Percentiles rank a stretch among this genome's conserved stretches.
These are phyloP conservation scores for Tethya wilhelma DNA, from an alignment of 37 sponge, comb jelly and placozoan genomes.

Conservation along the genomic window DNA sequence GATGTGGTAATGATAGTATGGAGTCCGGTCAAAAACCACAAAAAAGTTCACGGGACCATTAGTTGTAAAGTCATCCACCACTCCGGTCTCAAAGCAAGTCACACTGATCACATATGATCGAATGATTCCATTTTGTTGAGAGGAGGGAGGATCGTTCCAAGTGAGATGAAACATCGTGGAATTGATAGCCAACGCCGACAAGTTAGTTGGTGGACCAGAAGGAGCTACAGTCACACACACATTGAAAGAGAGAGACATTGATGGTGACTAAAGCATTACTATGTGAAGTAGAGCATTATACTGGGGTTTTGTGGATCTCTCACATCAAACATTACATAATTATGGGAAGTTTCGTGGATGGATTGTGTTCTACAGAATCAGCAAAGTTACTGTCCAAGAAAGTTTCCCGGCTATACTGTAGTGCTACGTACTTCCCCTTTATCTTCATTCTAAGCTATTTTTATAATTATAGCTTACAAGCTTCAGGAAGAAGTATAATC, in stretches of 20 bases:
- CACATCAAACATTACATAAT: too few species aligned
- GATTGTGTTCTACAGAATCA: too few species aligned
- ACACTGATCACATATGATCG: conserved; percentile 3
- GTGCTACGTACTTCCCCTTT: too few species aligned
- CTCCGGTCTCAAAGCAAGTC: background rate
- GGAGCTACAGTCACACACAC: conserved; percentile 21
- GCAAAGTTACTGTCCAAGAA: too few species aligned
- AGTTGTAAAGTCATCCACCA: background rate
- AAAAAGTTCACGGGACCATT: background rate
- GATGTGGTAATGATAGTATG: conserved; percentile 23
- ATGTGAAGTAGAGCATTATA: too few species aligned
- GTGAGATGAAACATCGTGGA: background rate
- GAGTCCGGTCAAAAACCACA: conserved; percentile 1
- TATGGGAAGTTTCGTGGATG: too few species aligned
- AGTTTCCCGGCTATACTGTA: too few species aligned
- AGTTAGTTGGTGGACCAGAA: conserved; percentile 22
- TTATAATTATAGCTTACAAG: conserved; percentile 24
- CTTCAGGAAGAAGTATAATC: conserved; percentile 45
- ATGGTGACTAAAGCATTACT: too few species aligned
- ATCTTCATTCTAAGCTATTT: too few species aligned
- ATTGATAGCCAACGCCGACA: background rate
- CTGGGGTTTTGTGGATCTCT: too few species aligned
- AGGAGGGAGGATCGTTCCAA: conserved; percentile 34
- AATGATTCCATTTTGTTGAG: conserved; percentile 36
- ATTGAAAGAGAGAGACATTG: too few species aligned